phyloP scores from a whole-genome alignment of 2,888 invertebrate species.

The Caenorhabditis wallacei region DNA sequence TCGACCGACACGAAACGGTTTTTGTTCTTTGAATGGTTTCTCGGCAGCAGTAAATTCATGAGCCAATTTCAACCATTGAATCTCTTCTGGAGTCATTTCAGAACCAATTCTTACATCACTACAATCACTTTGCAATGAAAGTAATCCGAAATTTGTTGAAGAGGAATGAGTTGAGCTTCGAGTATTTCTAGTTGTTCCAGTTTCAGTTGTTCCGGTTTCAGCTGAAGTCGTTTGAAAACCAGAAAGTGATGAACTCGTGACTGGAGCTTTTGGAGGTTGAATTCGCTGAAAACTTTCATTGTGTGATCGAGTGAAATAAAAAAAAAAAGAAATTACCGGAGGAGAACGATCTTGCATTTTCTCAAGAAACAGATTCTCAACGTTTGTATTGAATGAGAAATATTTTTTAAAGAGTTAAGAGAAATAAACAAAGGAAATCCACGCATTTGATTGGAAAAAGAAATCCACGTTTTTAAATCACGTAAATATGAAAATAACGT shows the following conservation, averaged over 20 bases:
- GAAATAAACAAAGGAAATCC: not conserved
- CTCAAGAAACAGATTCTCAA: slow-evolving; percentile 3
- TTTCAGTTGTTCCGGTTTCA: not conserved
- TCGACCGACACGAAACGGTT: slow-evolving; percentile 34
- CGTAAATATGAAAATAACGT: no score
- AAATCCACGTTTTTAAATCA: not conserved
- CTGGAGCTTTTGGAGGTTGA: slow-evolving; percentile 15
- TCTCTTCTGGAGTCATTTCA: slow-evolving; percentile 38
- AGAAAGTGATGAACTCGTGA: not conserved
- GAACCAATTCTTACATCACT: slow-evolving; percentile 22
- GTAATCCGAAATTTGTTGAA: slow-evolving; percentile 41
- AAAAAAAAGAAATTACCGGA: not conserved
- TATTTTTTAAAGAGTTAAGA: not conserved
- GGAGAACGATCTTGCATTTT: slow-evolving; percentile 15
- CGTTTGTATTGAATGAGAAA: not conserved
- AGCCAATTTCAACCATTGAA: slow-evolving; percentile 34
- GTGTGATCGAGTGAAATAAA: not conserved
- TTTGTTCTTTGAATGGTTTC: slow-evolving; percentile 53
- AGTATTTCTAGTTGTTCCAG: slow-evolving; percentile 10
- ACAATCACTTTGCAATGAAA: slow-evolving; percentile 24
- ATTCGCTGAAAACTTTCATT: slow-evolving; percentile 21
- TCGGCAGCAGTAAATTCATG: slow-evolving; percentile 41
- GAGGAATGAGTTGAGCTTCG: slow-evolving; percentile 22
- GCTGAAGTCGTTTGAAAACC: not conserved
- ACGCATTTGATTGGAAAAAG: not conserved